phyloP scores from a whole-genome alignment of 2,888 invertebrate genomes.

The Agelastica alni region DNA sequence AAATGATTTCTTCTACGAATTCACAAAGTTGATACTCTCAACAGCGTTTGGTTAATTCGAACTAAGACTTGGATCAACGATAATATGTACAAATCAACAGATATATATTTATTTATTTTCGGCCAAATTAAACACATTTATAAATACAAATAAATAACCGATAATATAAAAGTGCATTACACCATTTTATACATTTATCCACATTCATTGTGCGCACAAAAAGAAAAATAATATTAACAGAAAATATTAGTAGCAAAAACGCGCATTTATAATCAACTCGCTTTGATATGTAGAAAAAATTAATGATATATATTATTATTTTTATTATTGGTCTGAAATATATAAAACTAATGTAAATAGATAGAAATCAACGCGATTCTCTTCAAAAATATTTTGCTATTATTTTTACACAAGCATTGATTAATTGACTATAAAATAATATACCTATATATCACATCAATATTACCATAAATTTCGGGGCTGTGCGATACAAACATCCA shows the following conservation, averaged over 20 bases:
- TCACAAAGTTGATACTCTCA: too few species aligned
- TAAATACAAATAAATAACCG: conserved; percentile 21
- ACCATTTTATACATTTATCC: conserved; percentile 22
- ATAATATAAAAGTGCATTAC: conserved; percentile 26
- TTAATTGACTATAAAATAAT: conserved; percentile 34
- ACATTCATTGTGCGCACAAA: conserved; percentile 22
- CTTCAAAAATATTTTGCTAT: conserved; percentile 20
- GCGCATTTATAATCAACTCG: background rate
- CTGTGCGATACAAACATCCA: background rate
- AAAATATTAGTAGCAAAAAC: too few species aligned
- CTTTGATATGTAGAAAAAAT: conserved; percentile 17
- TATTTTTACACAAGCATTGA: conserved; percentile 31
- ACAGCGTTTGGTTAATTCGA: too few species aligned
- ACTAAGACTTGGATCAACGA: too few species aligned
- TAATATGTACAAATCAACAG: conserved; percentile 9
- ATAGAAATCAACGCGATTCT: conserved; percentile 11
- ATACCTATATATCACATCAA: conserved; percentile 37
- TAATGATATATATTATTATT: conserved; percentile 9
- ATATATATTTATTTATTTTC: conserved; percentile 29
- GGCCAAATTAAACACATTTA: conserved; percentile 28
- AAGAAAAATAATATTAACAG: background rate
- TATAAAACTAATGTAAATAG: conserved; percentile 11
- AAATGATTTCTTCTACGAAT: too few species aligned
- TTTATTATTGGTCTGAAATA: conserved; percentile 8
- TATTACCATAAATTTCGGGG: conserved; percentile 17